Evolutionary conservation across 2,888 invertebrate species (phyloP), one percentile per base, ranked within the genome.

Genomic region (Zeuzera pyrina): DNA sequence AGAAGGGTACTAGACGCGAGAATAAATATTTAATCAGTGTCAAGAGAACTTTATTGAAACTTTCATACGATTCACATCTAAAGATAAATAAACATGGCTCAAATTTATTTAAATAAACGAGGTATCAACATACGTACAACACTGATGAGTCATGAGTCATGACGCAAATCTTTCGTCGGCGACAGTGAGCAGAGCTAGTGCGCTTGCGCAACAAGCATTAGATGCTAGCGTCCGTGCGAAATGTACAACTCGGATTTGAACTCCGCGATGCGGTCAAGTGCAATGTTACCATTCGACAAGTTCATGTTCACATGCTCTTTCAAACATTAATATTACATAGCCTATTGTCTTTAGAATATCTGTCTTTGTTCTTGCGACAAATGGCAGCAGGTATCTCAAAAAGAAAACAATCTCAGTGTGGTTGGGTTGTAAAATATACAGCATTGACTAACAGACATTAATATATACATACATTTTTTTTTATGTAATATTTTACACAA

Each of bases 161-260:
- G 57, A 6, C 14, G 15, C 30, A 23, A 19, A 12, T 54, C 47
- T 55, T 52, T 51, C 51, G 52, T 50, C 46, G 52, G 38, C 36
- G 35, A 41, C 34, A 37, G 45, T 47, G 43, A 41, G 37, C 45
- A 43, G 36, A n/a, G n/a, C n/a, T n/a, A n/a, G n/a, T 39, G 49
- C 49, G 52, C 57, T 67, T 70, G 59, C 60, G 58, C 66, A 69
- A 69, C 59, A 24, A 35, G 35, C 47, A 34, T 39, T 41, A 44
- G 41, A 42, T 43, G 42, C 32, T 14, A 23, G 30, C 45, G 49
- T 43, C 52, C 47, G 47, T 50, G 48, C 49, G 47, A 52, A n/a
- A n/a, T n/a, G n/a, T n/a, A n/a, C n/a, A n/a, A 51, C 52, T 59
- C 63, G 65, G 68, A 70, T 74, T 74, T 77, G 74, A 76, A 76